These are phyloP conservation scores for Diabrotica undecimpunctata DNA, from an alignment of 1,140 invertebrate species.

Conservation along the genomic window DNA sequence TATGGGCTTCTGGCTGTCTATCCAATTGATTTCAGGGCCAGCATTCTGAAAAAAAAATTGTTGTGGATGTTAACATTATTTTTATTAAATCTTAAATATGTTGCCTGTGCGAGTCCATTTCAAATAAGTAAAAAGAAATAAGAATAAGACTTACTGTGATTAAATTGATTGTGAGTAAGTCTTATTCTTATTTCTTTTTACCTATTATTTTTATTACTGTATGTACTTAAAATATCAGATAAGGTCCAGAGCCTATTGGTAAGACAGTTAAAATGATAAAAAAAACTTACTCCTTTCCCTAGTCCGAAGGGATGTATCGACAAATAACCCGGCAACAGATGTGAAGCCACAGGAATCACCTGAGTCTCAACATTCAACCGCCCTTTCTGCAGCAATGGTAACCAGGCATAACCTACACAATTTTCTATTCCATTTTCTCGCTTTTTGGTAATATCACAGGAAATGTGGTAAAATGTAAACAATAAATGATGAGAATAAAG, in stretches of 20 bases:
- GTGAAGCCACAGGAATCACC: constrained; percentile 75
- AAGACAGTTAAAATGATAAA: background rate
- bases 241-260: too few relatives aligned
- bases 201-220: too few relatives aligned
- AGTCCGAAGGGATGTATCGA: constrained; percentile 83
- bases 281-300: constrained; percentile 76
- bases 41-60: constrained; percentile 64
- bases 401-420: constrained; percentile 88
- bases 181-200: too few relatives aligned
- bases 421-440: constrained; percentile 75
- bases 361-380: constrained; percentile 78
- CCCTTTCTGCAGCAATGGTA: constrained; percentile 77
- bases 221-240: too few relatives aligned
- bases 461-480: constrained; percentile 87
- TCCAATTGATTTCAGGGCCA: constrained; percentile 88
- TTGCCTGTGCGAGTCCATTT: too few relatives aligned
- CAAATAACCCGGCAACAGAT: constrained; percentile 82
- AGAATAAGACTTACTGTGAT: too few relatives aligned
- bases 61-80: too few relatives aligned
- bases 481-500: constrained; percentile 76
- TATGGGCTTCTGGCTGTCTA: constrained; percentile 81
- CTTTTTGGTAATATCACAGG: constrained; percentile 81
- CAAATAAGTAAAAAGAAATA: constrained; percentile 16
- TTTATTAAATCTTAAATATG: too few relatives aligned
- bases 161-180: too few relatives aligned